These are phyloP conservation scores for Hirtodrosophila histrioides DNA, from an alignment of 2,888 invertebrate genomes.

Conservation along the genomic window DNA sequence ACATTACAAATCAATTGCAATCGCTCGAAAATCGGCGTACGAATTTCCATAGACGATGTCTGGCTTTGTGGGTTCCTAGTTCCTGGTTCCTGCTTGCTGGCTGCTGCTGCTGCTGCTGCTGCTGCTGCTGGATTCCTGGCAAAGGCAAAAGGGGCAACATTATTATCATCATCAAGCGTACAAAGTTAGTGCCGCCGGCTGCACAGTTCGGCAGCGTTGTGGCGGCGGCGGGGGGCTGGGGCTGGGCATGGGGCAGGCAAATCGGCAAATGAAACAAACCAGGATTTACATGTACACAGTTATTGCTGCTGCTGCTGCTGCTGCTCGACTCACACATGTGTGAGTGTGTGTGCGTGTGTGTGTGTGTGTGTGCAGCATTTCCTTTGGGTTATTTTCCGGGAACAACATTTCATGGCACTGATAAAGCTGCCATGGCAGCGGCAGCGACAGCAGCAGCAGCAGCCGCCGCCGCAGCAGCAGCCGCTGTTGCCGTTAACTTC, in stretches of 20 bases:
- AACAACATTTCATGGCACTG: conserved; percentile 80
- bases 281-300: conserved; percentile 80
- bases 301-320: conserved; percentile 65
- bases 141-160: conserved; percentile 70
- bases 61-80: conserved; percentile 60
- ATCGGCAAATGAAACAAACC: conserved; percentile 81
- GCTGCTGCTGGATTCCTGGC: conserved; percentile 15
- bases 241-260: conserved; percentile 46
- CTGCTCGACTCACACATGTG: conserved; percentile 29
- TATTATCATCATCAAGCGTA: conserved; percentile 78
- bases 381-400: conserved; percentile 81
- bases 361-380: conserved; percentile 66
- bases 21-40: conserved; percentile 79
- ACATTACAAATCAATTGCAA: conserved; percentile 81
- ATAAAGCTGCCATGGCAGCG: conserved; percentile 81
- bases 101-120: conserved; percentile 11
- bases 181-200: conserved; percentile 76
- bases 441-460: conserved; percentile 32
- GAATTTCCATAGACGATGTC: conserved; percentile 77
- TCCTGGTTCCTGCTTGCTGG: conserved; percentile 9
- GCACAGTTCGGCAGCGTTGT: conserved; percentile 43
- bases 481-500: conserved; percentile 14
- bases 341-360: conserved; percentile 20
- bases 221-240: not conserved
- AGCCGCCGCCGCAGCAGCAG: conserved; percentile 9